These are phyloP conservation scores for Rhizoglyphus robini DNA, from an alignment of 1,140 invertebrate genomes.

Conservation along the genomic window DNA sequence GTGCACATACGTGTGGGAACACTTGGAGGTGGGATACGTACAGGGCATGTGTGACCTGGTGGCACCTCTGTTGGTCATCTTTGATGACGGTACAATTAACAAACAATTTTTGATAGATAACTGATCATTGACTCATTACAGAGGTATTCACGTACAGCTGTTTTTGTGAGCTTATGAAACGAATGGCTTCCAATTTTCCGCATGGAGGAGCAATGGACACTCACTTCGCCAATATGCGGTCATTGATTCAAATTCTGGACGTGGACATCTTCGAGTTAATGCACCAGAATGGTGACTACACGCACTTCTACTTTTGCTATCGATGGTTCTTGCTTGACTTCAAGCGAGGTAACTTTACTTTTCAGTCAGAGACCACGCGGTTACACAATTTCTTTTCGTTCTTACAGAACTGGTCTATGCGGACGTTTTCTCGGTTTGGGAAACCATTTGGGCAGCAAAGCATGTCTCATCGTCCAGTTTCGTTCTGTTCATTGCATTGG, in stretches of 20 bases:
- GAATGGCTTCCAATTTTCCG: conserved; percentile 82
- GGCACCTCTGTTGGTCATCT: conserved; percentile 76
- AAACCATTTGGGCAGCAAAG: conserved; percentile 85
- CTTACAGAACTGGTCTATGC: conserved; percentile 66
- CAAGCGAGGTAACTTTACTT: conserved; percentile 45
- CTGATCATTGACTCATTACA: too few species aligned
- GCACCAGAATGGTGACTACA: conserved; percentile 86
- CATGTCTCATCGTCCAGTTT: conserved; percentile 72
- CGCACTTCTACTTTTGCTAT: conserved; percentile 94
- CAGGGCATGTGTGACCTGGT: conserved; percentile 90
- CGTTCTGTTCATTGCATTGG: conserved; percentile 80
- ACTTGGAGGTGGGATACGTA: conserved; percentile 75
- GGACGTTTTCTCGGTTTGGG: conserved; percentile 85
- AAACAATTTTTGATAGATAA: too few species aligned
- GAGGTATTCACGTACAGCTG: conserved; percentile 81
- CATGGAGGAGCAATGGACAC: conserved; percentile 83
- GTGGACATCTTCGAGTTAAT: conserved; percentile 84
- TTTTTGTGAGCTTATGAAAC: conserved; percentile 74
- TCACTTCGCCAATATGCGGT: conserved; percentile 88
- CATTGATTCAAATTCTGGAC: conserved; percentile 60
- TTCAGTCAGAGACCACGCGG: background rate
- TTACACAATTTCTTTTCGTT: conserved; percentile 16
- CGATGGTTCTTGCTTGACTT: conserved; percentile 73
- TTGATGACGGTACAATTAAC: conserved; percentile 55
- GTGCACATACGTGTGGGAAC: conserved; percentile 94